Percentiles rank a stretch among this genome's conserved stretches.
Evolutionary conservation across 2,888 invertebrate genomes (phyloP).

Genomic region (Pterobdella sp.): DNA sequence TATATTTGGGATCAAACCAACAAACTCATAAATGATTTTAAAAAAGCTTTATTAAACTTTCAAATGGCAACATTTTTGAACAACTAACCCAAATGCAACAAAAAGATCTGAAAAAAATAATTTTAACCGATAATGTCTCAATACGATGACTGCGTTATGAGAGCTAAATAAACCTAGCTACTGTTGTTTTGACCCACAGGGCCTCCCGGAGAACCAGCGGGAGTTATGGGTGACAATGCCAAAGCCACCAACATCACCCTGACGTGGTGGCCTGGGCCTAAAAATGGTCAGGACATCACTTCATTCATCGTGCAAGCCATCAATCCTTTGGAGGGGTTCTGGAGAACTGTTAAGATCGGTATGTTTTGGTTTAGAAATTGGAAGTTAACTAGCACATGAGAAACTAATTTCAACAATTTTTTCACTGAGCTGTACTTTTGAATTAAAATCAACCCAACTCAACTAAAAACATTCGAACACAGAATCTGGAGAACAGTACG

Average conservation of each 20-base stretch:
- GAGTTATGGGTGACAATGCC: slow-evolving; percentile 38
- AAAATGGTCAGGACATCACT: slow-evolving; percentile 40
- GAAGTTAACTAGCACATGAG: neutral
- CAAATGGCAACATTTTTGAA: too few species aligned
- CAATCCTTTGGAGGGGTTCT: slow-evolving; percentile 38
- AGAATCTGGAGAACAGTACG: slow-evolving; percentile 17
- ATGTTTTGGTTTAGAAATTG: slow-evolving; percentile 22
- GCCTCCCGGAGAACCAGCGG: slow-evolving; percentile 43
- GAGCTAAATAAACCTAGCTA: neutral
- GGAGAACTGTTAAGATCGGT: slow-evolving; percentile 39
- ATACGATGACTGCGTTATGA: neutral
- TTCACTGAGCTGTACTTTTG: neutral
- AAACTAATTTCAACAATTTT: neutral
- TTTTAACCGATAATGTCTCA: too few species aligned
- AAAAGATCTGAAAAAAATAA: too few species aligned
- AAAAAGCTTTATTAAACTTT: too few species aligned
- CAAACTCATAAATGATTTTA: too few species aligned
- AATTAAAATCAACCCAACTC: neutral
- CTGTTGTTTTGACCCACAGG: slow-evolving; percentile 36
- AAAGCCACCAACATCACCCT: slow-evolving; percentile 38
- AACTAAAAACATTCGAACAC: neutral
- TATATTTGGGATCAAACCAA: too few species aligned
- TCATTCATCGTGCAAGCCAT: slow-evolving; percentile 41
- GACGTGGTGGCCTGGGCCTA: slow-evolving; percentile 40
- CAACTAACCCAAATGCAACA: too few species aligned